These are phyloP conservation scores for Indri indri DNA, from an alignment of 2,113 vertebrate genomes.

Conservation along the genomic window DNA sequence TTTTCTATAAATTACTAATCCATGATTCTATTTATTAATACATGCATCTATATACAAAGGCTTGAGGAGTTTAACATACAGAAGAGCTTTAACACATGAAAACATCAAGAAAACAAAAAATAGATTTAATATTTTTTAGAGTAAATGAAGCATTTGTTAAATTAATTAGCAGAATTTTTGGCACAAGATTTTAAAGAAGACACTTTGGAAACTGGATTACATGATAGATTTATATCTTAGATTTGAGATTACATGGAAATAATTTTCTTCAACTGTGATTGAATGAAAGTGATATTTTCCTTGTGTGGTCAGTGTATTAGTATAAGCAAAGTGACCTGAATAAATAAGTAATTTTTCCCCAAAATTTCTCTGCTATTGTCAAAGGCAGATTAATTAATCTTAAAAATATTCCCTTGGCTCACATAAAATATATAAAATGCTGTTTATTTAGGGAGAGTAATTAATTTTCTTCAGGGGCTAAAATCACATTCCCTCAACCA, in stretches of 20 bases:
- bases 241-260: not conserved
- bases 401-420: slow-evolving; percentile 77
- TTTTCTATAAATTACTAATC: not conserved
- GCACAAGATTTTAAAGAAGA: not conserved
- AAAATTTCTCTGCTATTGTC: slow-evolving; percentile 64
- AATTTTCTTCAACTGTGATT: not conserved
- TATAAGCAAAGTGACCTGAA: slow-evolving; percentile 38
- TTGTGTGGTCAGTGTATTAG: not conserved
- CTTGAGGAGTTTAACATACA: not conserved
- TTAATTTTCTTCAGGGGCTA: slow-evolving; percentile 83
- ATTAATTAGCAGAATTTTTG: not conserved
- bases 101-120: not conserved
- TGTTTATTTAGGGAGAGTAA: slow-evolving; percentile 80
- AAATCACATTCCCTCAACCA: slow-evolving; percentile 84
- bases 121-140: not conserved
- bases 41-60: not conserved
- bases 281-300: slow-evolving; percentile 19
- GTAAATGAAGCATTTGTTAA: not conserved
- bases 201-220: not conserved
- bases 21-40: not conserved
- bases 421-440: slow-evolving; percentile 45
- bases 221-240: not conserved
- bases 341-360: slow-evolving; percentile 12
- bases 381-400: slow-evolving; percentile 84
- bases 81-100: not conserved